Percentiles rank a stretch among this genome's conserved stretches.
Conservation (phyloP, 2,113 vertebrate genomes). For the Manacus vitellinus region DNA sequence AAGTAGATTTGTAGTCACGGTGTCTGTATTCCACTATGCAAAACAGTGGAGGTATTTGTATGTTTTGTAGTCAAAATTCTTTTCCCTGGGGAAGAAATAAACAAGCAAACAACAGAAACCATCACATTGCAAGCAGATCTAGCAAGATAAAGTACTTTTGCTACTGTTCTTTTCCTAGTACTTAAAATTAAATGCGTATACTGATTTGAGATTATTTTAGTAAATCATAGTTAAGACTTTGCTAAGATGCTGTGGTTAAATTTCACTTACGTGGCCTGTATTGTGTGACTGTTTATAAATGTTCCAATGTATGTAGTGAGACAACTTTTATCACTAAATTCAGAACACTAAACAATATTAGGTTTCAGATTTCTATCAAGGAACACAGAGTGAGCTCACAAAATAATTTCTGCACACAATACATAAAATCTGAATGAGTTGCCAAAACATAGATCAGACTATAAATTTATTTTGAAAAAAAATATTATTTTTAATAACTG, state of each 20-base stretch:
- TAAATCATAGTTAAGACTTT: not conserved
- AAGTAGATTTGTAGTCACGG: not conserved
- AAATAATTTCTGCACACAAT: not conserved
- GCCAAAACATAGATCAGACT: not conserved
- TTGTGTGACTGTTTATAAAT: not conserved
- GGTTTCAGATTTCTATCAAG: not conserved
- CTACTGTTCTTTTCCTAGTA: not conserved
- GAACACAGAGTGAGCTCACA: not conserved
- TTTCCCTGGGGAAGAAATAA: not conserved
- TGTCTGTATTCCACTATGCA: not conserved
- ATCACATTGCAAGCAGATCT: not conserved
- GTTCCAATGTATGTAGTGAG: not conserved
- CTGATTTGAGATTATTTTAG: not conserved
- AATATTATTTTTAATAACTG: not conserved
- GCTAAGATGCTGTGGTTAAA: not conserved
- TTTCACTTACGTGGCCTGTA: not conserved
- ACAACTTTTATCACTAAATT: not conserved
- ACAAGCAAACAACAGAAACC: not conserved
- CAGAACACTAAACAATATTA: not conserved
- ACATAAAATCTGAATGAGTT: not conserved
- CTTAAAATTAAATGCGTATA: not conserved
- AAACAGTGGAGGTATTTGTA: not conserved
- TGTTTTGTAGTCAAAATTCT: not conserved
- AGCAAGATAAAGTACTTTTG: not conserved
- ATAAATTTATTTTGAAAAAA: not conserved